Percentiles rank a stretch among this genome's conserved stretches.
Conservation (phyloP, 2,888 invertebrate genomes). For the Protula sp. region DNA sequence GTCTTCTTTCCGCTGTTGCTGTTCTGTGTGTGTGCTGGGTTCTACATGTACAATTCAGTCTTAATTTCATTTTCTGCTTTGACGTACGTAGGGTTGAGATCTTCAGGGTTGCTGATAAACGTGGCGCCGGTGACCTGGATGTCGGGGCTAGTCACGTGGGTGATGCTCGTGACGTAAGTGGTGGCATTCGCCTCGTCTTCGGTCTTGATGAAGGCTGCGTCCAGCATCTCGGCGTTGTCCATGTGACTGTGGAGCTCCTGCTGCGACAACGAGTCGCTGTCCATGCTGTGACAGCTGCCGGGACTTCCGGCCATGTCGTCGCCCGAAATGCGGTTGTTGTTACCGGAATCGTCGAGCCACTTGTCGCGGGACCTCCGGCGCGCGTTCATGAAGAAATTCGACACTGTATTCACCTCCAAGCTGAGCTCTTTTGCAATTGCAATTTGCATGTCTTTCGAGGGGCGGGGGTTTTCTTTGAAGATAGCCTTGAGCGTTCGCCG, state of each 20-base stretch:
- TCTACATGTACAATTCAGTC: not conserved
- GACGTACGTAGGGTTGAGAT: not conserved
- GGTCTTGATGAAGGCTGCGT: not conserved
- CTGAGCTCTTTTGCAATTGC: conserved; percentile 96
- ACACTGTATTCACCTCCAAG: conserved; percentile 93
- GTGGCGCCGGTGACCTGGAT: not conserved
- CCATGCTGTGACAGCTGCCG: not conserved
- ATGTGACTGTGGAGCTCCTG: not conserved
- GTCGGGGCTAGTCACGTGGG: not conserved
- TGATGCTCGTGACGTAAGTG: not conserved
- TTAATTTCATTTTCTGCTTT: not conserved
- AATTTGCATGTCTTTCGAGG: conserved; percentile 99
- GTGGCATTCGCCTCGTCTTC: not conserved
- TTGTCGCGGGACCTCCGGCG: conserved; percentile 82
- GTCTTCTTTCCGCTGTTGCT: no score
- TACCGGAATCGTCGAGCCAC: conserved; percentile 50
- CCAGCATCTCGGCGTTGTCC: not conserved
- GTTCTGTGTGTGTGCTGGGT: no score
- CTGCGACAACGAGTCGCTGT: no score
- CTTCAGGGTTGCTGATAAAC: not conserved
- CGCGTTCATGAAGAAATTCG: conserved; percentile 99
- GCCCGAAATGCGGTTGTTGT: not conserved
- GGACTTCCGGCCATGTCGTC: not conserved
- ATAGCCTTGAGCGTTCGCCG: conserved; percentile 99
- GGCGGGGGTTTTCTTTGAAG: conserved; percentile 99